A percentile compares a stretch with the other conserved stretches of the same genome.
Evolutionary conservation across 2,888 invertebrate genomes (phyloP).

Genomic region (Spodoptera littoralis): DNA sequence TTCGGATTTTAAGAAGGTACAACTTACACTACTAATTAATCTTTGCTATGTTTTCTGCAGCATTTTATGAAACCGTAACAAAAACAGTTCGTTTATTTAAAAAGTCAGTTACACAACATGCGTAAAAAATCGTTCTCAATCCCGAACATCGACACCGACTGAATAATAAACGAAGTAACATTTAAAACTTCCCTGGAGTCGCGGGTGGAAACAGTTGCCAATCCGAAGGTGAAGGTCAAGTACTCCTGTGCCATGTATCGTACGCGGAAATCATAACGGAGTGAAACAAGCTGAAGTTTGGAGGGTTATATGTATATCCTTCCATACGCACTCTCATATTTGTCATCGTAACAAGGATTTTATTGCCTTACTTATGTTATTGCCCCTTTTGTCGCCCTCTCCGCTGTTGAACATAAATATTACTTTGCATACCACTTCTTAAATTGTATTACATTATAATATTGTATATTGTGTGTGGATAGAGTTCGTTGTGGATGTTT

Average conservation of each 20-base stretch:
- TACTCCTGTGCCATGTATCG: background rate
- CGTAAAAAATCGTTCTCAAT: conserved; percentile 23
- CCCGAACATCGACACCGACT: conserved; percentile 46
- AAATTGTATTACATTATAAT: conserved; percentile 13
- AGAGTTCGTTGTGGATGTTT: background rate
- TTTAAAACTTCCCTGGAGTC: conserved; percentile 57
- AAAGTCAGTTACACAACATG: conserved; percentile 13
- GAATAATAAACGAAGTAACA: conserved; percentile 62
- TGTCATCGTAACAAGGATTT: conserved; percentile 55
- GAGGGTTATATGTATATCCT: conserved; percentile 40
- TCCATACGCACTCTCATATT: conserved; percentile 39
- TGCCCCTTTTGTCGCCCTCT: conserved; percentile 40
- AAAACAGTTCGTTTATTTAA: conserved; percentile 6
- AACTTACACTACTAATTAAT: too few relatives aligned
- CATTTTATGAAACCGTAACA: too few relatives aligned
- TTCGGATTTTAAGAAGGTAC: too few relatives aligned
- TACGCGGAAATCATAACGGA: conserved; percentile 43
- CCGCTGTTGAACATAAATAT: conserved; percentile 41
- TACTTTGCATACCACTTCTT: conserved; percentile 24
- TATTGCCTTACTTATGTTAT: conserved; percentile 54
- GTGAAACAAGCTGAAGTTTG: conserved; percentile 45
- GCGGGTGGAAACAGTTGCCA: conserved; percentile 54
- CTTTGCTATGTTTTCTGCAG: too few relatives aligned
- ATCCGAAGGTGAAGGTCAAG: conserved; percentile 36
- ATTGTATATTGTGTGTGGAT: conserved; percentile 1